Conservation (phyloP, 2,113 vertebrate genomes). For the Oncorhynchus mykiss region DNA sequence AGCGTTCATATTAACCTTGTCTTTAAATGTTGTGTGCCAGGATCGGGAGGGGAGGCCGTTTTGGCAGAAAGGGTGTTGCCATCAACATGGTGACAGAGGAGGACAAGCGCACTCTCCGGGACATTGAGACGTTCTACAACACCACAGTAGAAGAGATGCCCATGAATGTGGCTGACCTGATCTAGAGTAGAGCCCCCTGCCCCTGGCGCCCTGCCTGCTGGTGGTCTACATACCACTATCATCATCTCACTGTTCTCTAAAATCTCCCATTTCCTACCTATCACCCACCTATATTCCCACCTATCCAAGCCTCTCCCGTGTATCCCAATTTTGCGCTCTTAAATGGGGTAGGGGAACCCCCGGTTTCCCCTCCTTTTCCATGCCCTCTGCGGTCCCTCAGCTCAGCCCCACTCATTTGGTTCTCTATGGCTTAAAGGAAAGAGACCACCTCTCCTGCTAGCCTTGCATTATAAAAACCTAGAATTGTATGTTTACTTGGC, state of each 20-base stretch:
- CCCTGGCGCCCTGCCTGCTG: background rate
- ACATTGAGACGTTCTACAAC: constrained; percentile 61
- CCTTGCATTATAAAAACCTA: constrained; percentile 7
- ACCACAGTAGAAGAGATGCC: constrained; percentile 59
- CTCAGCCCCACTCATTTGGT: background rate
- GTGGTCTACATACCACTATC: background rate
- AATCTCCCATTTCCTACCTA: background rate
- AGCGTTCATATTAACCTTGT: background rate
- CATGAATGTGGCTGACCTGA: constrained; percentile 59
- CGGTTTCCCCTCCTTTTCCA: background rate
- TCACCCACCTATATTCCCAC: background rate
- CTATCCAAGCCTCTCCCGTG: constrained; percentile 1
- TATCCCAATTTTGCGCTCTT: constrained; percentile 11
- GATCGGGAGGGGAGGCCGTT: constrained; percentile 51
- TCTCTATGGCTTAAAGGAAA: constrained; percentile 3
- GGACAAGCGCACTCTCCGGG: constrained; percentile 54
- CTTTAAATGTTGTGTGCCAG: constrained; percentile 3
- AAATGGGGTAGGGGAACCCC: constrained; percentile 3
- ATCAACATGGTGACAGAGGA: constrained; percentile 60
- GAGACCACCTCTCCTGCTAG: constrained; percentile 6
- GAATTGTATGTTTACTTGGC: background rate
- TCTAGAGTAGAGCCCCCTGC: constrained; percentile 20
- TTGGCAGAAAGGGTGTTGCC: constrained; percentile 53
- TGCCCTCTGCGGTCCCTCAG: background rate
- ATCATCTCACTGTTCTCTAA: background rate